Evolutionary conservation across 1,140 invertebrate genomes (phyloP).

Genomic region (Marisa cornuarietis): DNA sequence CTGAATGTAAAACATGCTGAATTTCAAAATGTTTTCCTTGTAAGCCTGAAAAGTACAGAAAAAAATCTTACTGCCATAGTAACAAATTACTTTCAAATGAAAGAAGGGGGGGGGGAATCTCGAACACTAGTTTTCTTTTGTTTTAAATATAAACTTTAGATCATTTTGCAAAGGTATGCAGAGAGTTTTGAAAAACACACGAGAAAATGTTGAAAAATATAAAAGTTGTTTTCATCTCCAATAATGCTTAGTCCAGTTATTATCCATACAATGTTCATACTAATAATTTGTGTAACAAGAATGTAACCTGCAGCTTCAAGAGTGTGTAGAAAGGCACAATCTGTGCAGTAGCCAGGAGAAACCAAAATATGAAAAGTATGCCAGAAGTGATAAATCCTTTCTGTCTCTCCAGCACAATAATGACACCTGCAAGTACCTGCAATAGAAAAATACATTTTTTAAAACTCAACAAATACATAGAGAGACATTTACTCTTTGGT

Average conservation of each 20-base stretch:
- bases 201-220: background rate
- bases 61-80: background rate
- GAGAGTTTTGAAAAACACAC: background rate
- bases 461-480: background rate
- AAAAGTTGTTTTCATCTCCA: background rate
- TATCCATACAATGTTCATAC: background rate
- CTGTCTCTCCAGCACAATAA: slow-evolving; percentile 41
- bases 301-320: slow-evolving; percentile 42
- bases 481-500: background rate
- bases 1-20: slow-evolving; percentile 40
- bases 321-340: slow-evolving; percentile 67
- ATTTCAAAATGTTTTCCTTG: slow-evolving; percentile 17
- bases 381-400: slow-evolving; percentile 77
- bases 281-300: background rate
- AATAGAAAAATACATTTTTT: slow-evolving; percentile 23
- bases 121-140: background rate
- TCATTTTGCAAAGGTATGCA: no score
- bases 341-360: slow-evolving; percentile 77
- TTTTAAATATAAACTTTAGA: no score
- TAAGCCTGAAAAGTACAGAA: slow-evolving; percentile 38
- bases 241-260: background rate
- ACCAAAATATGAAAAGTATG: slow-evolving; percentile 89
- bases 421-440: slow-evolving; percentile 38
- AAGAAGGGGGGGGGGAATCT: background rate
- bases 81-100: background rate